Evolutionary conservation across 1,140 invertebrate species (phyloP), one percentile per base, ranked within the genome.

Genomic region (Penaeus chinensis): DNA sequence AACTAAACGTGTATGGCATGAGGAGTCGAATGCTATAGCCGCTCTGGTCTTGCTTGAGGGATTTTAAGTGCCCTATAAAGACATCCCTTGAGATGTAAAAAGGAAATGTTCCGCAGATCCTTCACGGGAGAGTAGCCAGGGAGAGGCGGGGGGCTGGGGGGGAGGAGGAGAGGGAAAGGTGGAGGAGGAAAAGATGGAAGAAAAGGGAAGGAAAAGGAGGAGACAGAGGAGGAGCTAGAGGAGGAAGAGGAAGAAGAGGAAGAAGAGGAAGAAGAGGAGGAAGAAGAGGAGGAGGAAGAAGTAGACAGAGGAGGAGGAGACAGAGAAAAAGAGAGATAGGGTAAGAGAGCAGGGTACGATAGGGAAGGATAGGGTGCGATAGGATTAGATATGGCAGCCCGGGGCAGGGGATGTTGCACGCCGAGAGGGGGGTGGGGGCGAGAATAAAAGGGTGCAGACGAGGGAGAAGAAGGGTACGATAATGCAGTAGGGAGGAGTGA

Each of bases 41-140:
- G 54, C 54, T 54, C 54, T 54, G 54, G 77, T 79, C 77, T 10
- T 22, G 77, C 47, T 60, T 79, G 77, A 79, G 37, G 54, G 77
- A 79, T 60, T 77, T 76, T 79, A 79, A 79, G 77, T 60, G 22
- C 77, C 61, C 77, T 79, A 79, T 79, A 79, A 79, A 60, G 37
- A 47, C 77, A 60, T 60, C 77, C 18, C 77, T 22, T 18, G 54
- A 13, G 11, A 8, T 24, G 54, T 60, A 60, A 60, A 60, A 79
- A 11, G 74, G 54, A 54, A 13, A 54, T 54, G 54, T 54, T 54
- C 54, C 54, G 10, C 16, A 54, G 54, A 54, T 54, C 54, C 54
- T 54, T 54, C 54, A 54, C 54, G 54, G 54, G 54, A 54, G 54
- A 54, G 54, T 54, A 54, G 54, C 54, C 54, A 54, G 54, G 54